A percentile compares a stretch with the other conserved stretches of the same genome.
Conservation (phyloP, 2,797 vertebrate species). For the Pogoniulus pusillus region DNA sequence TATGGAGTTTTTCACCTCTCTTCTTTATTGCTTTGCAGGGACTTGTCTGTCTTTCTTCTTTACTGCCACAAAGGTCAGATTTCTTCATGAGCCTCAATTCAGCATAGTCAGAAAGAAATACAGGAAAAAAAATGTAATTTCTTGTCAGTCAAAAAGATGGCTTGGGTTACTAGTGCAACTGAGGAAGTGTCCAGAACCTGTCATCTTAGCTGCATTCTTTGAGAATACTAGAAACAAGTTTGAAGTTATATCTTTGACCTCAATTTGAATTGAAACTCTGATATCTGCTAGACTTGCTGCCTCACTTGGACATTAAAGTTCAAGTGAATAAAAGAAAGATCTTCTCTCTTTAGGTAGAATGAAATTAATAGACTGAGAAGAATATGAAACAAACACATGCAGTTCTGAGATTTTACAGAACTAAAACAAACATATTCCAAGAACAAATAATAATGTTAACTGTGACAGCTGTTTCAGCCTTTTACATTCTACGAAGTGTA, state of each 20-base stretch:
- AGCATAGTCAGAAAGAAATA: slow-evolving; percentile 12
- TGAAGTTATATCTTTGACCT: background rate
- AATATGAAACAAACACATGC: background rate
- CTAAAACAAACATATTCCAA: background rate
- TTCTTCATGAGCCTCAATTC: slow-evolving; percentile 15
- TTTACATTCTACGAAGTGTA: slow-evolving; percentile 13
- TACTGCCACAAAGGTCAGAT: background rate
- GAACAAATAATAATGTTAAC: background rate
- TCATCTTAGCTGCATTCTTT: background rate
- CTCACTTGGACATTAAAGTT: background rate
- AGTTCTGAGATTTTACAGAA: background rate
- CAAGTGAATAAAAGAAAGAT: background rate
- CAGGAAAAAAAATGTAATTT: background rate
- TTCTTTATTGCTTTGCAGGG: background rate
- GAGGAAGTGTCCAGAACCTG: background rate
- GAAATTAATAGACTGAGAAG: background rate
- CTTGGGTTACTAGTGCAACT: background rate
- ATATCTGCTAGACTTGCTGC: background rate
- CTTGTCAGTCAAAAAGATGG: slow-evolving; percentile 22
- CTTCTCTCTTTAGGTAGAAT: background rate
- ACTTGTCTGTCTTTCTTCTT: background rate
- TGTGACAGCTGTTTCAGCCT: background rate
- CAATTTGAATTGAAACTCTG: background rate
- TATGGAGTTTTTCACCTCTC: background rate
- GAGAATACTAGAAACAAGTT: background rate